Evolutionary conservation across 2,888 invertebrate genomes (phyloP), one percentile per base, ranked within the genome.

Genomic region (Sinohyriopsis cumingii): DNA sequence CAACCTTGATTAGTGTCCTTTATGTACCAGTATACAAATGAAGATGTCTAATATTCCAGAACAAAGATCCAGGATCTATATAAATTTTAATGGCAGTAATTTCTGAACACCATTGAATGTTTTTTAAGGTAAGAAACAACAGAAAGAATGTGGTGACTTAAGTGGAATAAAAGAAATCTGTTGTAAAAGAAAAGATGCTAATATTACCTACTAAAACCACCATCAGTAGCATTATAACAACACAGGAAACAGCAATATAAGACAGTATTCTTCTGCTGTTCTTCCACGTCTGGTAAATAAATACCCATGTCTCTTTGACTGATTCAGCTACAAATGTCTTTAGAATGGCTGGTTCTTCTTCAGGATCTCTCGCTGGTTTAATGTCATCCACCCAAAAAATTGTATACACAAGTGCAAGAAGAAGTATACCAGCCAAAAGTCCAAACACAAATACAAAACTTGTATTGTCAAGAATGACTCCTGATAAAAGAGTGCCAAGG

Each of bases 401-500:
- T 12, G 89, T 84, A 73, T 91, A 91, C 2, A 89, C n/a, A 68
- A 90, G 79, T 18, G 88, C 86, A 0, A 89, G 22, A 3, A 84
- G 57, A 70, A 89, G 85, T 55, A 88, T 75, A 5, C 80, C 72
- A 64, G 87, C 74, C 71, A 89, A 84, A 65, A 88, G 81, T 25
- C 84, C 77, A 77, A 91, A 91, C 0, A 90, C 88, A 68, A 85
- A 85, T 5, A 85, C 82, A 76, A 87, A 90, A 66, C 89, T 87
- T 4, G 87, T 86, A 19, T 80, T 55, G 56, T 88, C 83, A 84
- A 94, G 93, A 77, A 96, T 91, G 67, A 96, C 93, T 0, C 96
- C 97, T 86, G 96, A 95, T 73, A 94, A 85, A 45, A 94, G 94
- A 9, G 95, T 93, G 60, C 97, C 96, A 0, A 93, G 92, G 0